Evolutionary conservation across 1,140 invertebrate species (phyloP), one percentile per base, ranked within the genome.

Genomic region (Leptestheria dahalacensis): DNA sequence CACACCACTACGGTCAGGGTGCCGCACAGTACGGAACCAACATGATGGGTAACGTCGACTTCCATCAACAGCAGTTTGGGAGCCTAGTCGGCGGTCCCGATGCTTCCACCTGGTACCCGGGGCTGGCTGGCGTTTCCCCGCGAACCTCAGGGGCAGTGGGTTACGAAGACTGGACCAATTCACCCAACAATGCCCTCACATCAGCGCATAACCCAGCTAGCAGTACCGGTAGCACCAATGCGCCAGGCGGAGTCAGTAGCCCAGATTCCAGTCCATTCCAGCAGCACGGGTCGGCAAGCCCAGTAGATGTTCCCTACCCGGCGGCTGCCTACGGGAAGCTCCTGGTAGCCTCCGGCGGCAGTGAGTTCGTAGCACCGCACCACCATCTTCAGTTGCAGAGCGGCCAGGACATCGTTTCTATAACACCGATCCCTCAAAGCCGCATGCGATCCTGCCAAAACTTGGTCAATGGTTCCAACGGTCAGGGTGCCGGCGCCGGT

Each of bases 111-210:
- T 51, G 56, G 50, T 57, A 51, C 24, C 59, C 48, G 23, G 29
- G 21, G 10, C 49, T 20, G 2, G 54, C 20, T 59, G 61, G 59
- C 24, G 55, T 54, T 24, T 47, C 24, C 25, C 33, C 48, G 23
- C 61, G 57, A 25, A 59, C 53, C 24, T 49, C 61, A 18, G 57
- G 59, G 15, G 48, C 54, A 3, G 48, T 26, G 20, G 58, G 29
- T 10, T 62, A 62, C 57, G 61, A 62, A 20, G 61, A 62, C 18
- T 62, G 61, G 61, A 41, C 20, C 53, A 55, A 55, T 18, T 55
- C 53, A 20, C 53, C 53, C 15, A 26, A 10, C 53, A 55, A 55
- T 15, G 33, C 15, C 15, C 33, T 41, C 33, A n/a, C n/a, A n/a
- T 41, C 33, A 15, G 33, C 33, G 15, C 33, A 41, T 41, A 41